Base-by-base conservation (phyloP, 2,113 vertebrate genomes). In the Henicopernis longicauda region DNA sequence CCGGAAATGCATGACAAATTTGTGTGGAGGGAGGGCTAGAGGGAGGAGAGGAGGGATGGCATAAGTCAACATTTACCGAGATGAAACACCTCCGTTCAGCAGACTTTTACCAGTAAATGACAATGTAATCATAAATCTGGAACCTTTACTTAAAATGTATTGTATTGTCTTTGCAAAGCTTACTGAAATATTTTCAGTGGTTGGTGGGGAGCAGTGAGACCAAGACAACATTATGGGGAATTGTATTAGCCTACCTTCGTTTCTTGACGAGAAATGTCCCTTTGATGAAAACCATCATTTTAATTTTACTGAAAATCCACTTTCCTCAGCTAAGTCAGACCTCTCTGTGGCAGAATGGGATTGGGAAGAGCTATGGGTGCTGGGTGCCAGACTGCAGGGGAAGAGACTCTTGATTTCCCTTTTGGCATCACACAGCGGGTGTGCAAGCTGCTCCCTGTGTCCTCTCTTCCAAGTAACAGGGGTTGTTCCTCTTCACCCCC, bases 1-100 rank as follows among this genome's bases (percentile, higher is more conserved):
- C 70, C 9, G 62, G 89, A 94, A 94, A 95, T 55, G 70, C 95
- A 66, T 82, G 72, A 92, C 71, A 92, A 92, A 95, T 95, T 49
- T 54, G 11, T 87, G 54, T 54, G 40, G 45, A 90, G 62, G 31
- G 69, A 77, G 10, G 29, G 76, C 66, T 67, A 49, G 45, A 62
- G 62, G 50, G 27, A 84, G 67, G 57, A 90, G 20, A 63, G n/a
- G 27, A 73, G 22, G 15, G 20, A 82, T 90, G 66, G 78, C 18
- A 27, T 54, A 89, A 94, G 70, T 66, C 52, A 71, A 20, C 32
- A 12, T 93, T 89, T 87, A 71, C 55, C 23, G 45, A 65, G 69
- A 89, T 42, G 26, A 78, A 76, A 58, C 34, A 45, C 44, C 45
- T 86, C 27, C 4, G 21, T 91, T 89, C 54, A 62, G 21, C 25